These are phyloP conservation scores for Bombus superbus DNA, from an alignment of 1,140 invertebrate species.

Conservation along the genomic window DNA sequence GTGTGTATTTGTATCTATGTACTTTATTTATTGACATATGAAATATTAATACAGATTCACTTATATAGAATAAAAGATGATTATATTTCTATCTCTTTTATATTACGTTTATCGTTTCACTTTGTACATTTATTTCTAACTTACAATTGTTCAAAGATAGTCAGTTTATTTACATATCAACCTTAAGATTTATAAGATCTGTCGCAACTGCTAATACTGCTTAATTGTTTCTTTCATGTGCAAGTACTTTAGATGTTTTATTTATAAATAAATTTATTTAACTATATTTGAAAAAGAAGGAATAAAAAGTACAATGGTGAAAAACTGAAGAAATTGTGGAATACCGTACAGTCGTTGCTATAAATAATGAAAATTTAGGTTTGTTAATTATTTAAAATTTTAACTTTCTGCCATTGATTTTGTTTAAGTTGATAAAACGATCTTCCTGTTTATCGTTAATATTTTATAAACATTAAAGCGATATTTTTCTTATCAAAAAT, in stretches of 20 bases:
- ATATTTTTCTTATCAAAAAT: too few species aligned
- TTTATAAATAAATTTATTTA: constrained; percentile 23
- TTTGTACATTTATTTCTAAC: background rate
- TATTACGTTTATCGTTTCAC: background rate
- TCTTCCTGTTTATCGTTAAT: too few species aligned
- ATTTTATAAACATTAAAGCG: too few species aligned
- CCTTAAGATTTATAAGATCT: constrained; percentile 19
- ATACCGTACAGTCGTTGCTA: constrained; percentile 61
- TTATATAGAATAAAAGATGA: background rate
- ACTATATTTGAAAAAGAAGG: constrained; percentile 72
- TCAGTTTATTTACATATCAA: constrained; percentile 16
- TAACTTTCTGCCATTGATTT: background rate
- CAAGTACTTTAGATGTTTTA: background rate
- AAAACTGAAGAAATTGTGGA: constrained; percentile 58
- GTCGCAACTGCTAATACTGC: background rate
- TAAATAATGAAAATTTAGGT: constrained; percentile 56
- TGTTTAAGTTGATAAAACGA: background rate
- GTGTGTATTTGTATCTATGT: background rate
- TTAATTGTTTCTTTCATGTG: background rate
- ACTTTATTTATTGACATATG: background rate
- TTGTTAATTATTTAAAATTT: constrained; percentile 8
- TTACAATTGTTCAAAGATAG: constrained; percentile 42
- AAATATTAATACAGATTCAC: background rate
- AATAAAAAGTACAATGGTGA: constrained; percentile 45
- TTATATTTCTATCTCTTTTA: background rate